A percentile compares a stretch with the other conserved stretches of the same genome.
phyloP scores from a whole-genome alignment of 2,797 vertebrate genomes.

The Syngnathus rostellatus region DNA sequence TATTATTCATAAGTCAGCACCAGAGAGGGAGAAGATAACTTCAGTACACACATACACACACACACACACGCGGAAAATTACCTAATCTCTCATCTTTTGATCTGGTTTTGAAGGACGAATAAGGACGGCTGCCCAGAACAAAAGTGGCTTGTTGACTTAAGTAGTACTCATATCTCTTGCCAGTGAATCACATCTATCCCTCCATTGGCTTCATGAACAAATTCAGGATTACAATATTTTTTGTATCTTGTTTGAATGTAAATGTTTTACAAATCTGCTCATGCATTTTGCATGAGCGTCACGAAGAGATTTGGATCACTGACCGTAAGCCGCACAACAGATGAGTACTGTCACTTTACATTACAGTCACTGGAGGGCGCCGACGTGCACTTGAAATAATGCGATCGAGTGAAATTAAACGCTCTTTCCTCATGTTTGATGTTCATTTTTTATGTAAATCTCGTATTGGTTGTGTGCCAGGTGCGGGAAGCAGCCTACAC shows the following conservation, averaged over 20 bases:
- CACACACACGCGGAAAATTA: constrained; percentile 8
- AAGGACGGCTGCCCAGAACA: constrained; percentile 39
- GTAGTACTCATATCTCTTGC: constrained; percentile 14
- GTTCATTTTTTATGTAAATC: not conserved
- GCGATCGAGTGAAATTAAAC: no score
- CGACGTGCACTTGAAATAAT: constrained; percentile 15
- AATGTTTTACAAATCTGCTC: not conserved
- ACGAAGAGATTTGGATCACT: not conserved
- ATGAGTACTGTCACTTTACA: constrained; percentile 11
- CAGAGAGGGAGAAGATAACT: constrained; percentile 41
- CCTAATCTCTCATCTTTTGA: constrained; percentile 37
- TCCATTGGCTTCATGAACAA: constrained; percentile 9
- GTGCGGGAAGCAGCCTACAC: constrained; percentile 95
- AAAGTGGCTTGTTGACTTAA: constrained; percentile 36
- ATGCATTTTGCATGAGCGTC: not conserved
- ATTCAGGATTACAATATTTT: not conserved
- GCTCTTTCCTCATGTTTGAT: no score
- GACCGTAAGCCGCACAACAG: not conserved
- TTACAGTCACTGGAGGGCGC: constrained; percentile 54
- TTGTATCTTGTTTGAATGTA: not conserved
- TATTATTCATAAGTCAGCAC: constrained; percentile 61
- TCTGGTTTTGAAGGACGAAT: constrained; percentile 40
- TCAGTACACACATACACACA: constrained; percentile 26
- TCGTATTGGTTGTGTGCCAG: constrained; percentile 55
- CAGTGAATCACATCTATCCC: constrained; percentile 7